Evolutionary conservation across 2,113 vertebrate genomes (phyloP), one percentile per base, ranked within the genome.

Genomic region (Gymnocephalus cernua): DNA sequence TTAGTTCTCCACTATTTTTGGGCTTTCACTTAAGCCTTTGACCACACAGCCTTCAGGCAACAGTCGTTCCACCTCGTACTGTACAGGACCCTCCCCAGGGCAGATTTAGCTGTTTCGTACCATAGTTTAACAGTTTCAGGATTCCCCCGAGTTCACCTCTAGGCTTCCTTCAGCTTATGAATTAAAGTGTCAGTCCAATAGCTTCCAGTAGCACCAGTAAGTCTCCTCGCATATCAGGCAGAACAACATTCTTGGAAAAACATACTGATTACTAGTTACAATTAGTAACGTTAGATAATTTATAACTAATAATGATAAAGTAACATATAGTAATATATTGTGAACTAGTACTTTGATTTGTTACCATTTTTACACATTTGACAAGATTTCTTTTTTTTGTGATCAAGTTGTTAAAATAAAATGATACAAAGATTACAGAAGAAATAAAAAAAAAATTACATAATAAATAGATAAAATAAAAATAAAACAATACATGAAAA

Each of bases 121-220:
- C 38, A 44, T 2, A 59, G 19, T 66, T 11, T 14, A 63, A 57
- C 10, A 47, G 29, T 45, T 88, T 70, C 47, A 38, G 14, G 51
- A 27, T 72, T 63, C 9, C 13, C 23, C 38, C 25, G 57, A 67
- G 29, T 71, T 50, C 38, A 78, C 27, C 75, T 41, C 16, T 50
- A 6, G 32, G 32, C 68, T 77, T 63, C 19, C 19, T 41, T 70
- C 14, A 45, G 15, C 66, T 79, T 44, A 79, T 35, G 19, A 62
- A 63, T 57, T 44, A 25, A 63, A n/a, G 29, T 82, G 61, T 80
- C 25, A 76, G 45, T 58, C 44, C 7, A 29, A 19, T 66, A 48
- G 23, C 47, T 21, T 59, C 56, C 53, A 38, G 70, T 35, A 66
- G 16, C 41, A 29, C 23, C 41, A 53, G 10, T n/a, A 4, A 50